These are phyloP conservation scores for Trichoplusia ni DNA, from an alignment of 1,140 invertebrate genomes.

Conservation along the genomic window DNA sequence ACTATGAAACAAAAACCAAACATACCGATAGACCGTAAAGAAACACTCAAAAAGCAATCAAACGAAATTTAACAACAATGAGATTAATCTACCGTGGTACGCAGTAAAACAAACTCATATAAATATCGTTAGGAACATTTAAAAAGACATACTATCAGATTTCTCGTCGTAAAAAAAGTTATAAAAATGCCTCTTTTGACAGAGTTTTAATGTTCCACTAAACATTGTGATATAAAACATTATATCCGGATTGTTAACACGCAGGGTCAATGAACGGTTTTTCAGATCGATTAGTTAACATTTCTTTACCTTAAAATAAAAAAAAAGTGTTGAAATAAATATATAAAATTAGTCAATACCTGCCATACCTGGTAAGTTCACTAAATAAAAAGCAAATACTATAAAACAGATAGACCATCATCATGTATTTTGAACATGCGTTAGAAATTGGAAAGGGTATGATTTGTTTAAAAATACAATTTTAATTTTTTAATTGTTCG, in stretches of 20 bases:
- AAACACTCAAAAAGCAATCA: constrained; percentile 25
- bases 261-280: constrained; percentile 4
- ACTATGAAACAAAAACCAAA: not conserved
- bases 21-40: constrained; percentile 14
- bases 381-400: no score
- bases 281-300: no score
- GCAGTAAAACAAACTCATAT: constrained; percentile 20
- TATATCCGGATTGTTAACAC: constrained; percentile 22
- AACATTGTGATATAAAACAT: constrained; percentile 15
- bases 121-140: constrained; percentile 26
- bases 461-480: no score
- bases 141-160: constrained; percentile 30
- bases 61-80: constrained; percentile 27
- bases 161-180: constrained; percentile 26
- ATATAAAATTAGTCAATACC: no score
- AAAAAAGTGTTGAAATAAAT: no score
- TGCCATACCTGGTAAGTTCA: no score
- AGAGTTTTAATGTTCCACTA: constrained; percentile 25
- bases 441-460: no score
- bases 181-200: constrained; percentile 31
- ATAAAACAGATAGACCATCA: no score
- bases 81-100: constrained; percentile 27
- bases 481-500: no score
- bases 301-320: no score
- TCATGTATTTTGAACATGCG: no score